These are phyloP conservation scores for Agonopterix arenella DNA, from an alignment of 2,888 invertebrate species.

Conservation along the genomic window DNA sequence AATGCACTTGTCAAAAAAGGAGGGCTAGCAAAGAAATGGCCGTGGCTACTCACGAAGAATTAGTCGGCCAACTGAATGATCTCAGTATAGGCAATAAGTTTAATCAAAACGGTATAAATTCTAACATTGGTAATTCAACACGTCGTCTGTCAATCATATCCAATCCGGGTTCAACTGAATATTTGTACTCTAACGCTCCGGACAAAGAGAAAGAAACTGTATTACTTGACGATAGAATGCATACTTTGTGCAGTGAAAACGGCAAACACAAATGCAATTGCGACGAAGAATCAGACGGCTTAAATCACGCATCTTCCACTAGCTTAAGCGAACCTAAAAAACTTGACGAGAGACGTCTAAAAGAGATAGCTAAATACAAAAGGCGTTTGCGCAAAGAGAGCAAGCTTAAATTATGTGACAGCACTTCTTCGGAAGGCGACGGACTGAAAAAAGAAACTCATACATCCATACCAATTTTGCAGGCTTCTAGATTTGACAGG, in stretches of 20 bases:
- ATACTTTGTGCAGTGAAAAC: conserved; percentile 82
- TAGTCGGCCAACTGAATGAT: conserved; percentile 59
- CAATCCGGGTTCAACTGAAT: conserved; percentile 27
- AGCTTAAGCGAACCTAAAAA: conserved; percentile 36
- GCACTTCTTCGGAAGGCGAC: conserved; percentile 65
- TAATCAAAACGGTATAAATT: conserved; percentile 30
- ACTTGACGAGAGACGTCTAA: conserved; percentile 54
- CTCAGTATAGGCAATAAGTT: conserved; percentile 57
- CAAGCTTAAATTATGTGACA: conserved; percentile 56
- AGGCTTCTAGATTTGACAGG: conserved; percentile 66
- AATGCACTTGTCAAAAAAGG: conserved; percentile 57
- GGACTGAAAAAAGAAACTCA: conserved; percentile 45
- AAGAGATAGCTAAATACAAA: conserved; percentile 70
- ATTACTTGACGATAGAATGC: conserved; percentile 82
- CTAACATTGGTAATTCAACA: conserved; percentile 33
- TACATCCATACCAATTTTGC: conserved; percentile 68
- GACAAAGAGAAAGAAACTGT: conserved; percentile 29
- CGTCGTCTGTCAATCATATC: conserved; percentile 38
- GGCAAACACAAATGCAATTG: conserved; percentile 88
- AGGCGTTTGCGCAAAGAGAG: conserved; percentile 60
- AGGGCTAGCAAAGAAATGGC: conserved; percentile 51
- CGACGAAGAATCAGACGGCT: conserved; percentile 81
- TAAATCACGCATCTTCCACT: conserved; percentile 33
- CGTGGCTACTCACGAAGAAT: conserved; percentile 43
- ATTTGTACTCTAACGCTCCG: conserved; percentile 20